phyloP scores from a whole-genome alignment of 1,140 invertebrate species.

The Meloidogyne floridensis region DNA sequence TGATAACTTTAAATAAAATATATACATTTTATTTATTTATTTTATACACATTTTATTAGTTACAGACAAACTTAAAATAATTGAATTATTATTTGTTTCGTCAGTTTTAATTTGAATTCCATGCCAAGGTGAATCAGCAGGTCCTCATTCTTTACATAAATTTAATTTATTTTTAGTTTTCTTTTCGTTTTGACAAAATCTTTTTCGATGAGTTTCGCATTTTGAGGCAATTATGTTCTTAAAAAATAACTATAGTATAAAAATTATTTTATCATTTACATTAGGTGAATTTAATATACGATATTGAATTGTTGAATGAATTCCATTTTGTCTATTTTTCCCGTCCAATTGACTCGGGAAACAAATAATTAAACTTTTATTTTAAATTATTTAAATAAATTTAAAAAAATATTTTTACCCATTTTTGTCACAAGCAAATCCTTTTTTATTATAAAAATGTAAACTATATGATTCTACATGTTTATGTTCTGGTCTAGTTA shows the following conservation, averaged over 20 bases:
- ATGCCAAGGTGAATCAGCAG: background rate
- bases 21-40: background rate
- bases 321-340: background rate
- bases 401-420: background rate
- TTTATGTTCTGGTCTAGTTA: background rate
- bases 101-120: conserved; percentile 5
- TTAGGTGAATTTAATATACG: conserved; percentile 1
- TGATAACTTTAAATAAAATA: background rate
- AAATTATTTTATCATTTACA: background rate
- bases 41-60: background rate
- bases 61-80: background rate
- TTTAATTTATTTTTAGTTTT: background rate
- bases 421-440: background rate
- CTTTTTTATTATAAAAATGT: conserved; percentile 7
- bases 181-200: background rate
- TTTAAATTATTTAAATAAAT: background rate
- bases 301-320: background rate
- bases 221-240: background rate
- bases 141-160: background rate
- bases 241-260: background rate
- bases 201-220: background rate
- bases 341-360: conserved; percentile 2
- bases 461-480: background rate
- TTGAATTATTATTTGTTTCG: background rate
- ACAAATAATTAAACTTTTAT: background rate